Base-by-base conservation (phyloP, 1,140 invertebrate genomes). In the Nomia melanderi region DNA sequence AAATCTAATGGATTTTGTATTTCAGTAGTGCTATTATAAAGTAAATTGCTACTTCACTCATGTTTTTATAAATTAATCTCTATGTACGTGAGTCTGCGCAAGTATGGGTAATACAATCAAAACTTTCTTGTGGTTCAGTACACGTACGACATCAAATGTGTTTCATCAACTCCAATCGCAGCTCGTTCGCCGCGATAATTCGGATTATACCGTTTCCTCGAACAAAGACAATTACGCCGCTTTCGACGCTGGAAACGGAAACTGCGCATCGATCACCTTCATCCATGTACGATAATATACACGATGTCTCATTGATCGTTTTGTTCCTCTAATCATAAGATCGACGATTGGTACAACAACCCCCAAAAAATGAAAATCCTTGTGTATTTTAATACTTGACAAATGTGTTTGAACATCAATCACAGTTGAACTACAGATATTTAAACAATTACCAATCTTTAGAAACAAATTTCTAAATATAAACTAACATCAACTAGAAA, bases 191-290 rank as follows among this genome's bases (percentile, higher is more conserved):
- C 6, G 14, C 25, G 62, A 39, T 65, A 47, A 76, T 76, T 57
- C n/a, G 33, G 64, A 67, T 44, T 59, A 76, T 59, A 47, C 31
- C 25, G 25, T 50, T 47, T 59, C 29, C 23, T 25, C 20, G 29
- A 75, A 75, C 53, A 29, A 39, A 36, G 25, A 23, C n/a, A 25
- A 47, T 29, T 17, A 60, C 73, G 39, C 20, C 23, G 23, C 11
- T 67, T 59, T 69, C 31, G 63, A 57, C 27, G 50, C 39, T 23
- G 33, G 31, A 57, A 41, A 75, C 27, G 63, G 53, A 57, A 57
- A 14, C 17, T 4, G 39, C 17, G 31, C 54, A 59, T 67, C 64
- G 36, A 69, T 76, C 53, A 76, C 66, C 14, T 75, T 44, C 50
- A 64, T 56, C 64, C 29, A 17, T 1, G 1, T 12, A 12, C 3